These are phyloP conservation scores for Desmophyllum pertusum DNA, from an alignment of 92 coral and sea anemone genomes.

Conservation along the genomic window DNA sequence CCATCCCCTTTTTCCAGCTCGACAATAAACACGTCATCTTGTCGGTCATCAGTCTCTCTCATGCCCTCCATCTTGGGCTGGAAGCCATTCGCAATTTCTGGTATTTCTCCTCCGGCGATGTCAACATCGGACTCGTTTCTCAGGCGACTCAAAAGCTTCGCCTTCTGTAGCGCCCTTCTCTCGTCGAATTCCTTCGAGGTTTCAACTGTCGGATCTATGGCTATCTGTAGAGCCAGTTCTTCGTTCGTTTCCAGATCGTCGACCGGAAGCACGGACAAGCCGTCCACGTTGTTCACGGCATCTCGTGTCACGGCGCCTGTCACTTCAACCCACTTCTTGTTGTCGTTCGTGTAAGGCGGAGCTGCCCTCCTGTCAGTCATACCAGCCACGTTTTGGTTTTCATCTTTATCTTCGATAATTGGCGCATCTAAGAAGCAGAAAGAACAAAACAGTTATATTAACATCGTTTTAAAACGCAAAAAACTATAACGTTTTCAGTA, in stretches of 20 bases:
- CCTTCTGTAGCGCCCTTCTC: conserved; percentile 54
- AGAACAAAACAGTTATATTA: neutral
- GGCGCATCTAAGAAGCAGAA: neutral
- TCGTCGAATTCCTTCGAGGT: conserved; percentile 53
- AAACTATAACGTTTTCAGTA: no score
- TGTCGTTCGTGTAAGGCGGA: conserved; percentile 50
- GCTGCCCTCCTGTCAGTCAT: conserved; percentile 34
- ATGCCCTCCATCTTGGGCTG: conserved; percentile 75
- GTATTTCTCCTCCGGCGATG: conserved; percentile 40
- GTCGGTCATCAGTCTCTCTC: conserved; percentile 89
- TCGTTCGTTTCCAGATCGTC: conserved; percentile 43
- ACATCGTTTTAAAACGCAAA: no score
- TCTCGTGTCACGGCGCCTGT: conserved; percentile 52
- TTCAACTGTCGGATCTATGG: conserved; percentile 35
- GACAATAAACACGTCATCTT: conserved; percentile 98
- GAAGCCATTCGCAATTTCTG: conserved; percentile 23
- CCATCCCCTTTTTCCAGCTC: conserved; percentile 83
- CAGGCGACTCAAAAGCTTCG: conserved; percentile 71
- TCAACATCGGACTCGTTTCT: conserved; percentile 58
- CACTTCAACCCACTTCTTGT: conserved; percentile 79
- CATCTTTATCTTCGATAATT: conserved; percentile 41
- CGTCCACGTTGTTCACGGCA: conserved; percentile 43
- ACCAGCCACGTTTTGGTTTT: conserved; percentile 61
- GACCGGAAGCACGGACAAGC: conserved; percentile 82
- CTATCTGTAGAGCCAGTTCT: conserved; percentile 28